phyloP scores from a whole-genome alignment of 2,888 invertebrate species.

The Melieria crassipennis region DNA sequence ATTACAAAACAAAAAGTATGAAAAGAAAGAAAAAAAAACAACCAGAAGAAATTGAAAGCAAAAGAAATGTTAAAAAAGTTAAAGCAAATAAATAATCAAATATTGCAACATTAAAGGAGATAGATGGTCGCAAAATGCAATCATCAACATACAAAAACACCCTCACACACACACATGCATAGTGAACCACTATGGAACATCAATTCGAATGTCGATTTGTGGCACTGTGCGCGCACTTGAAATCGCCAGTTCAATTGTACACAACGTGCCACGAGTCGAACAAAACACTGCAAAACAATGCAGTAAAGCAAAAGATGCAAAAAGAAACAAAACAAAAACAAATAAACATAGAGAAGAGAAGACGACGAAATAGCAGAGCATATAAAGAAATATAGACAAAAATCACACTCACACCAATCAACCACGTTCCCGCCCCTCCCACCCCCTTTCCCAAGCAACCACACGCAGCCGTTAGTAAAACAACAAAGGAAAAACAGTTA shows the following conservation, averaged over 20 bases:
- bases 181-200: slow-evolving; percentile 35
- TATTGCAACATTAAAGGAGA: slow-evolving; percentile 33
- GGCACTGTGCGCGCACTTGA: slow-evolving; percentile 44
- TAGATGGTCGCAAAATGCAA: slow-evolving; percentile 34
- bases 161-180: slow-evolving; percentile 15
- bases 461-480: no score
- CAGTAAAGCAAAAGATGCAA: slow-evolving; percentile 41
- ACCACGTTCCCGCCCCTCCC: no score
- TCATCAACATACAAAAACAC: slow-evolving; percentile 26
- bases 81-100: neutral
- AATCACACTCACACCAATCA: no score
- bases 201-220: slow-evolving; percentile 53
- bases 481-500: neutral
- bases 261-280: neutral
- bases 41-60: no score
- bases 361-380: no score
- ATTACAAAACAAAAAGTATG: no score
- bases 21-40: no score
- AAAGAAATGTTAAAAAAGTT: neutral
- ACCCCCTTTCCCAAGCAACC: no score
- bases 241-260: slow-evolving; percentile 63
- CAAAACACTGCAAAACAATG: slow-evolving; percentile 4
- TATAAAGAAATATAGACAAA: no score
- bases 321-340: slow-evolving; percentile 35
- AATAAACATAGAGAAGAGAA: no score